A percentile compares a stretch with the other conserved stretches of the same genome.
Evolutionary conservation across 30 jellyfish, hydroid and myxozoan species (phyloP).

Genomic region (Aurelia coerulea): DNA sequence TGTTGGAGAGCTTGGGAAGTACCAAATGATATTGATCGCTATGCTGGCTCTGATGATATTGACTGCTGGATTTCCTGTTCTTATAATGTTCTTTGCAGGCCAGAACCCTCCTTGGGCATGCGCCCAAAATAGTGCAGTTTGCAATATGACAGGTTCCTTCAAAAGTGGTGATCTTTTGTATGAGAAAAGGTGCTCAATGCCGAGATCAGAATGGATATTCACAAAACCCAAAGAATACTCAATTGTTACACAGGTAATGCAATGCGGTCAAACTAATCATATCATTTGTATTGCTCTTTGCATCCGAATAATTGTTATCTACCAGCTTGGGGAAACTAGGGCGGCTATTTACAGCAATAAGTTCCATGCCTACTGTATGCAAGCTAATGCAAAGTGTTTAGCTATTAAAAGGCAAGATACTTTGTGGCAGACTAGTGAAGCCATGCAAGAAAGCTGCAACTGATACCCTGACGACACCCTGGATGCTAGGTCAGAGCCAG

Average conservation of each 20-base stretch:
- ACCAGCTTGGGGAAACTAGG: too few relatives aligned
- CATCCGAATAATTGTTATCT: too few relatives aligned
- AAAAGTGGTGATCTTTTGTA: conserved; percentile 10
- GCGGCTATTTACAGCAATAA: too few relatives aligned
- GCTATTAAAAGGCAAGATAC: too few relatives aligned
- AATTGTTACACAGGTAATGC: conserved; percentile 73
- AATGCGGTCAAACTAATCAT: too few relatives aligned
- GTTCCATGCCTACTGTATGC: too few relatives aligned
- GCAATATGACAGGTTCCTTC: conserved; percentile 75
- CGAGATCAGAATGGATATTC: conserved; percentile 75
- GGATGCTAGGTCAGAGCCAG: too few relatives aligned
- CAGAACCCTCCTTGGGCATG: conserved; percentile 97
- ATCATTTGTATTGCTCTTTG: too few relatives aligned
- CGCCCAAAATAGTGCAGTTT: conserved; percentile 77
- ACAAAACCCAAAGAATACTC: conserved; percentile 79
- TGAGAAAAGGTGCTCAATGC: conserved; percentile 61
- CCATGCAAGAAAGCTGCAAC: too few relatives aligned
- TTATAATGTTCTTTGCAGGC: conserved; percentile 92
- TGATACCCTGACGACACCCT: too few relatives aligned
- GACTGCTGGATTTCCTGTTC: conserved; percentile 84
- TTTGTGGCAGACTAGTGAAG: too few relatives aligned
- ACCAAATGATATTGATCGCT: conserved; percentile 65
- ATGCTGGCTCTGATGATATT: conserved; percentile 69
- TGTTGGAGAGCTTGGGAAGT: conserved; percentile 91
- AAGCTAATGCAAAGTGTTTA: too few relatives aligned